phyloP scores from a whole-genome alignment of 2,888 invertebrate genomes.

The Dryomyza anilis region DNA sequence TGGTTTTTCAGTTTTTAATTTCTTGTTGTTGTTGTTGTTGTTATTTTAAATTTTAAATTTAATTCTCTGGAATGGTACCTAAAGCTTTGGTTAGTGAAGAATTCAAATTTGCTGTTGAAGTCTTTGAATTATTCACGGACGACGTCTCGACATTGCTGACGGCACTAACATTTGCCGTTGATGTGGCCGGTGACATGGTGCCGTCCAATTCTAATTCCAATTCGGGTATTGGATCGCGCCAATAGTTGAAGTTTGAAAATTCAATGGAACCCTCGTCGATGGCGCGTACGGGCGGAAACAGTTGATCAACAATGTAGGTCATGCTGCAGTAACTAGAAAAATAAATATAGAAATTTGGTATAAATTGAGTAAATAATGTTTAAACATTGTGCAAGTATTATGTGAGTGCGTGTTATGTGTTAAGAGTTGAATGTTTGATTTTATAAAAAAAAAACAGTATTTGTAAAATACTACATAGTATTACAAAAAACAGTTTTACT shows the following conservation, averaged over 20 bases:
- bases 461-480: too few species aligned
- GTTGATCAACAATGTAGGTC: slow-evolving; percentile 92
- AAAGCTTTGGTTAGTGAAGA: slow-evolving; percentile 45
- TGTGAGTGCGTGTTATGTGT: too few species aligned
- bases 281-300: slow-evolving; percentile 84
- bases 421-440: too few species aligned
- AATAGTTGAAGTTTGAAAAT: slow-evolving; percentile 88
- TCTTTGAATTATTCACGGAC: slow-evolving; percentile 25
- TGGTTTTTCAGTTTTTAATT: too few species aligned
- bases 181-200: slow-evolving; percentile 1
- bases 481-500: too few species aligned
- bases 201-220: slow-evolving; percentile 54
- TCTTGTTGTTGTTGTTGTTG: too few species aligned
- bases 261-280: slow-evolving; percentile 68
- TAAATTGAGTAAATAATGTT: background rate
- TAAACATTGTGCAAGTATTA: too few species aligned
- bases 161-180: background rate
- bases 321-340: slow-evolving; percentile 88
- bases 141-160: slow-evolving; percentile 4
- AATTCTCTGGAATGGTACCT: slow-evolving; percentile 59
- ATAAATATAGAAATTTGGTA: slow-evolving; percentile 11
- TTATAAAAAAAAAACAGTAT: too few species aligned
- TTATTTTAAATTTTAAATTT: slow-evolving; percentile 16
- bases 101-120: slow-evolving; percentile 34
- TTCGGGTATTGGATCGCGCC: slow-evolving; percentile 85